Percentiles rank a stretch among this genome's conserved stretches.
phyloP scores from a whole-genome alignment of 2,888 invertebrate genomes.

The Cantharis rustica region DNA sequence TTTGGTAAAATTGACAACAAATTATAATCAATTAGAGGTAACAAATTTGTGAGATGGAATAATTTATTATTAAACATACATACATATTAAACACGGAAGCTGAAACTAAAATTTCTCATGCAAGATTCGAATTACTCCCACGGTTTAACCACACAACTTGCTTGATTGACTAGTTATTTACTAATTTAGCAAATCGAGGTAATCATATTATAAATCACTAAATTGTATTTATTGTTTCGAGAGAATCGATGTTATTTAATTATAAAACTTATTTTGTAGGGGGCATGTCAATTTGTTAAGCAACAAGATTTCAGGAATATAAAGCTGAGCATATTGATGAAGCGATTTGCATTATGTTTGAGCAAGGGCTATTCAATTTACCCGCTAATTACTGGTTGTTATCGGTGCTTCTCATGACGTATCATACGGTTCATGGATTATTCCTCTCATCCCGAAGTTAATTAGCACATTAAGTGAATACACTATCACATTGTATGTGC shows the following conservation, averaged over 20 bases:
- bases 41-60: not conserved
- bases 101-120: not conserved
- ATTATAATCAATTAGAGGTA: not conserved
- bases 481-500: slow-evolving; percentile 28
- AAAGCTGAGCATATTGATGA: slow-evolving; percentile 24
- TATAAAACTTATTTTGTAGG: slow-evolving; percentile 7
- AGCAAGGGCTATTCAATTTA: slow-evolving; percentile 29
- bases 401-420: slow-evolving; percentile 31
- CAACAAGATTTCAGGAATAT: slow-evolving; percentile 9
- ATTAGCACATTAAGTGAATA: slow-evolving; percentile 33
- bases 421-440: slow-evolving; percentile 29
- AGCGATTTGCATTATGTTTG: slow-evolving; percentile 31
- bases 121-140: not conserved
- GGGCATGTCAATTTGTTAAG: not conserved
- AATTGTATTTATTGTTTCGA: not conserved
- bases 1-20: not conserved
- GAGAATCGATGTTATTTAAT: slow-evolving; percentile 10
- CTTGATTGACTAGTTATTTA: not conserved
- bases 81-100: not conserved
- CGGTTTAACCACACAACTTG: not conserved
- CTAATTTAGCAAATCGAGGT: not conserved
- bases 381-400: slow-evolving; percentile 30
- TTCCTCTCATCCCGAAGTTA: slow-evolving; percentile 28
- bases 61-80: not conserved
- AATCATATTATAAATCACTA: not conserved